Evolutionary conservation across 1,140 invertebrate genomes (phyloP).

Genomic region (Oryzaephilus surinamensis): DNA sequence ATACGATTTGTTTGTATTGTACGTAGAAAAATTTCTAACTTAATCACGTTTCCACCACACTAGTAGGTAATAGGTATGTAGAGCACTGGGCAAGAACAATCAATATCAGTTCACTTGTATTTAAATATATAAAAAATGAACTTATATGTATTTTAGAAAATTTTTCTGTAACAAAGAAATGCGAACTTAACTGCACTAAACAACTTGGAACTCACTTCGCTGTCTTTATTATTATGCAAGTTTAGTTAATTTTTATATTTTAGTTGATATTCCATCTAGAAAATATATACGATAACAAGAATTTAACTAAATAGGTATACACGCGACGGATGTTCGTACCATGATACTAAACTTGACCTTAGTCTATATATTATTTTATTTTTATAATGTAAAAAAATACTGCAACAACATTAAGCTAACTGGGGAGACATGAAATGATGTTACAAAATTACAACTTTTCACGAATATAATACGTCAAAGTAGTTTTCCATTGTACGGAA

Average conservation of each 20-base stretch:
- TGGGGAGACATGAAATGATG: too few relatives aligned
- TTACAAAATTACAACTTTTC: too few relatives aligned
- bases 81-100: neutral
- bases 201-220: neutral
- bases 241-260: neutral
- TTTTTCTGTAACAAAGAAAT: neutral
- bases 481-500: too few relatives aligned
- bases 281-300: slow-evolving; percentile 8
- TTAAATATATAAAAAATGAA: neutral
- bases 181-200: neutral
- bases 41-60: neutral
- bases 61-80: too few relatives aligned
- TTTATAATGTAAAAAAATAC: too few relatives aligned
- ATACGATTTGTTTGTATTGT: too few relatives aligned
- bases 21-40: neutral
- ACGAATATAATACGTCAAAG: too few relatives aligned
- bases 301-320: slow-evolving; percentile 13
- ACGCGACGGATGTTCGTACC: slow-evolving; percentile 19
- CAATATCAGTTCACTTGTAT: neutral
- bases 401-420: too few relatives aligned
- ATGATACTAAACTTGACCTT: slow-evolving; percentile 22
- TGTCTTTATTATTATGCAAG: neutral
- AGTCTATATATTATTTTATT: too few relatives aligned
- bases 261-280: too few relatives aligned
- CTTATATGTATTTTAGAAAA: neutral